A percentile compares a stretch with the other conserved stretches of the same genome.
These are phyloP conservation scores for Alouatta palliata DNA, from an alignment of 2,113 vertebrate species.

Conservation along the genomic window DNA sequence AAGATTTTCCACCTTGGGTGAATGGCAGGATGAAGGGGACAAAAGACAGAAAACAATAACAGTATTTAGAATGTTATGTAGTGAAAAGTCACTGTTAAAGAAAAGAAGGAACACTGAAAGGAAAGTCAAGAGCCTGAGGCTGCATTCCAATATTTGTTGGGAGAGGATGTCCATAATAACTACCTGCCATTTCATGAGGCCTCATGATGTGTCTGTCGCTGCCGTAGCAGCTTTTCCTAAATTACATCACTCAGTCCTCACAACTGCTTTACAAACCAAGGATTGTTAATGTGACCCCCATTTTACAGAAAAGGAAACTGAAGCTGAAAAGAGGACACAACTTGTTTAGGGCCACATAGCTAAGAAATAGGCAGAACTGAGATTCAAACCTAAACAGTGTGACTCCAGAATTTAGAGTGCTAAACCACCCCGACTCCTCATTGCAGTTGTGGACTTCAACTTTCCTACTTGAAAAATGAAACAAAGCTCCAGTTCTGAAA, in stretches of 20 bases:
- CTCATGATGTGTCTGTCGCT: background rate
- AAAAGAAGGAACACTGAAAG: background rate
- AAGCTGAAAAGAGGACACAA: background rate
- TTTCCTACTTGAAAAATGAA: background rate
- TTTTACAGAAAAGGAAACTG: background rate
- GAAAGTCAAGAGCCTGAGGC: background rate
- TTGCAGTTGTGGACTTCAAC: background rate
- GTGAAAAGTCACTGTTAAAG: background rate
- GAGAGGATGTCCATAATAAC: background rate
- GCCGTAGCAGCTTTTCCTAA: background rate
- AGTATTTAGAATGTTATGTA: background rate
- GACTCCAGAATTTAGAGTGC: background rate
- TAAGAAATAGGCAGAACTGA: background rate
- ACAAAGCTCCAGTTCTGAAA: background rate
- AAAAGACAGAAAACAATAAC: background rate
- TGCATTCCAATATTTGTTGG: background rate
- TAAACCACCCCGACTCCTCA: background rate
- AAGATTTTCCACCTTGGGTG: background rate
- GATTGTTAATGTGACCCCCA: background rate
- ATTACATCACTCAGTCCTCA: background rate
- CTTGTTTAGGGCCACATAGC: background rate
- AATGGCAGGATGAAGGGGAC: background rate
- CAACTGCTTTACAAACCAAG: background rate
- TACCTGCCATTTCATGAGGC: background rate
- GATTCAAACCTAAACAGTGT: background rate